A percentile compares a stretch with the other conserved stretches of the same genome.
Evolutionary conservation across 2,888 invertebrate genomes (phyloP).

Genomic region (Eupithecia tripunctaria): DNA sequence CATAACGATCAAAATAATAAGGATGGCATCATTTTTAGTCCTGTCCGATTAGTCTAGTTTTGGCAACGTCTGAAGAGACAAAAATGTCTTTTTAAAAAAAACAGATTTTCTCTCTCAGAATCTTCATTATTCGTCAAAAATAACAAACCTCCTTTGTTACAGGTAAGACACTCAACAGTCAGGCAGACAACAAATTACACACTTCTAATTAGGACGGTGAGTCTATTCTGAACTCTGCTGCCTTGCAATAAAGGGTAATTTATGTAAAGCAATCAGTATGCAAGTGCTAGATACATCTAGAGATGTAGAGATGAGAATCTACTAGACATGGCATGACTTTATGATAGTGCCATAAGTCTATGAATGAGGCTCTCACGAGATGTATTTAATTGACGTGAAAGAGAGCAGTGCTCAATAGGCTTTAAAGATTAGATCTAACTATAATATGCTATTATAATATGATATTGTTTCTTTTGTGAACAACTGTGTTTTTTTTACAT

Average conservation of each 20-base stretch:
- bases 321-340: background rate
- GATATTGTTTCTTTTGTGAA: no score
- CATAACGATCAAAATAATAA: no score
- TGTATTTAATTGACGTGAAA: background rate
- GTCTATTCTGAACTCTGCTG: conserved; percentile 20
- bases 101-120: background rate
- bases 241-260: conserved; percentile 22
- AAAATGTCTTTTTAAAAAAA: background rate
- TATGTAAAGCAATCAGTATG: conserved; percentile 22
- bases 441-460: no score
- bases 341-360: background rate
- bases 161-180: conserved; percentile 22
- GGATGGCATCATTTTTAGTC: no score
- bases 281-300: conserved; percentile 1
- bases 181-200: conserved; percentile 12
- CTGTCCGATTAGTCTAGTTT: no score
- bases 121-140: background rate
- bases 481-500: no score
- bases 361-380: background rate
- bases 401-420: background rate
- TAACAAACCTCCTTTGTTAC: conserved; percentile 12
- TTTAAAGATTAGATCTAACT: no score
- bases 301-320: background rate
- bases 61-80: no score
- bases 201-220: conserved; percentile 18